phyloP scores from a whole-genome alignment of 2,888 invertebrate species.

The Trachelus iudaicus region DNA sequence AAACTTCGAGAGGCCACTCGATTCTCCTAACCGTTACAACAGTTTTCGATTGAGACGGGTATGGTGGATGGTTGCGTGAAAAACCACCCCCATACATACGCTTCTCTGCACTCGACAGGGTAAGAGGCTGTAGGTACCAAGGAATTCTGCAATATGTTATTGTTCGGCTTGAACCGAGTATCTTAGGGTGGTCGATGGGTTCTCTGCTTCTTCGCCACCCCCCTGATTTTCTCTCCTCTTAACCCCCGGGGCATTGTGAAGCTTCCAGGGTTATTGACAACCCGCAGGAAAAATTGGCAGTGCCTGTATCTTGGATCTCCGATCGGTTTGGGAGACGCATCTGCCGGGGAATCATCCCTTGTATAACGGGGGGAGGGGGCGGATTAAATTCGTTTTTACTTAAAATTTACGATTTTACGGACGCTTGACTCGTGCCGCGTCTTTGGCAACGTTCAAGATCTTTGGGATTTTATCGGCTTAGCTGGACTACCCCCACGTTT shows the following conservation, averaged over 20 bases:
- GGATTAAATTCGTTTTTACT: no score
- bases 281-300: slow-evolving; percentile 59
- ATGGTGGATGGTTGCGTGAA: neutral
- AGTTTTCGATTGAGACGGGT: neutral
- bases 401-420: no score
- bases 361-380: no score
- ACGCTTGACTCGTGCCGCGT: no score
- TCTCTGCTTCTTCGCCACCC: no score
- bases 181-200: slow-evolving; percentile 32
- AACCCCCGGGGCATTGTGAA: slow-evolving; percentile 49
- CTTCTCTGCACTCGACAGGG: neutral
- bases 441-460: no score
- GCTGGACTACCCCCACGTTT: no score
- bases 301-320: slow-evolving; percentile 47
- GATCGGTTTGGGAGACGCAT: slow-evolving; percentile 46
- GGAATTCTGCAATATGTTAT: slow-evolving; percentile 55
- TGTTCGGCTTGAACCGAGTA: slow-evolving; percentile 53
- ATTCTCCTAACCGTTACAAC: neutral
- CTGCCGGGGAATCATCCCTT: slow-evolving; percentile 28
- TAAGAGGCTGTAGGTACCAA: slow-evolving; percentile 16
- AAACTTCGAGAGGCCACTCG: no score
- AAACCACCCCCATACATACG: neutral
- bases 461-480: no score
- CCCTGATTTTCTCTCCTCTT: slow-evolving; percentile 20
- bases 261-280: slow-evolving; percentile 55